Evolutionary conservation across 2,888 invertebrate species (phyloP).

Genomic region (Pyralis farinalis): DNA sequence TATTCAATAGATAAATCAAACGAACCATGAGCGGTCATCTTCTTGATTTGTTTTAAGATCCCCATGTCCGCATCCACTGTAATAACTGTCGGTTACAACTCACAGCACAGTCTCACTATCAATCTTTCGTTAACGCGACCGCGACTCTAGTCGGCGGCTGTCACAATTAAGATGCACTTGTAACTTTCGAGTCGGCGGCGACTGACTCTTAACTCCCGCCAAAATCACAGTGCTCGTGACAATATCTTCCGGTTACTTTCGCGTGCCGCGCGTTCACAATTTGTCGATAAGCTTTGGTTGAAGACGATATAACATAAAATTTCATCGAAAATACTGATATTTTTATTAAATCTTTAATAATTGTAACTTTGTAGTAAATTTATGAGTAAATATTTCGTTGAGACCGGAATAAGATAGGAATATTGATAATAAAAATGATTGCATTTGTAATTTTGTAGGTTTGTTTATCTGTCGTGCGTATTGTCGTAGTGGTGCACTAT

Average conservation of each 20-base stretch:
- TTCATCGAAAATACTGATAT: too few relatives aligned
- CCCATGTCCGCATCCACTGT: conserved; percentile 44
- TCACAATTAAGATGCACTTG: conserved; percentile 45
- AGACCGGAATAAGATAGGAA: too few relatives aligned
- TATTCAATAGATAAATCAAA: conserved; percentile 26
- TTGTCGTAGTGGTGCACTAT: too few relatives aligned
- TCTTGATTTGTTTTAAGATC: conserved; percentile 71
- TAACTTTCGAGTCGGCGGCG: conserved; percentile 39
- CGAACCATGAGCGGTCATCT: conserved; percentile 62
- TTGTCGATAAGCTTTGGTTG: too few relatives aligned
- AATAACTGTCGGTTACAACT: conserved; percentile 18
- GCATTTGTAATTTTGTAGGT: too few relatives aligned
- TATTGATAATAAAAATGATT: too few relatives aligned
- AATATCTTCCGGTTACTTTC: conserved; percentile 2
- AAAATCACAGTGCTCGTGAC: conserved; percentile 26
- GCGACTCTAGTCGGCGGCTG: conserved; percentile 46
- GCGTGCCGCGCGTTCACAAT: background rate
- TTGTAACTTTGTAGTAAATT: too few relatives aligned
- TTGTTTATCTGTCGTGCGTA: too few relatives aligned
- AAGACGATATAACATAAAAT: too few relatives aligned
- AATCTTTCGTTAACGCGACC: conserved; percentile 28
- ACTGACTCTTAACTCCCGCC: conserved; percentile 48
- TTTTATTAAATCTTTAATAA: too few relatives aligned
- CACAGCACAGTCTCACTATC: conserved; percentile 22
- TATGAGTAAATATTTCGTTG: too few relatives aligned